These are phyloP conservation scores for Colius striatus DNA, from an alignment of 2,113 vertebrate genomes.

Conservation along the genomic window DNA sequence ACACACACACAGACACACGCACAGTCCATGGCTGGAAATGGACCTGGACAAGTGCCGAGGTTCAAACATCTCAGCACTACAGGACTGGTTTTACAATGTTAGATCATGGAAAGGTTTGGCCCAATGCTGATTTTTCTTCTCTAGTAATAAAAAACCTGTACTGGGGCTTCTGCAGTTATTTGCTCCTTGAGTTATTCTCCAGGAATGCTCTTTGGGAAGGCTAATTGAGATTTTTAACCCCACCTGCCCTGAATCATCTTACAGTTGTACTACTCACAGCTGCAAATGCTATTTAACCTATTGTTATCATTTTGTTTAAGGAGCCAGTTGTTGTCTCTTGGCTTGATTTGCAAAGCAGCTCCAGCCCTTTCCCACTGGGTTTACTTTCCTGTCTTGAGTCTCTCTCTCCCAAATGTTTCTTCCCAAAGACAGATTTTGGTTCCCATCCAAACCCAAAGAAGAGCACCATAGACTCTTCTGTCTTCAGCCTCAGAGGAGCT, in stretches of 20 bases:
- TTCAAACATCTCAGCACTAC: neutral
- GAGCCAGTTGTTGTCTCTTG: neutral
- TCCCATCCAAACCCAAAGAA: neutral
- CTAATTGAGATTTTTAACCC: constrained; percentile 18
- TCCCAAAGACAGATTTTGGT: neutral
- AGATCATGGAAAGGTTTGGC: constrained; percentile 28
- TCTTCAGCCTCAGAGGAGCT: neutral
- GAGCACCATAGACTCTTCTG: neutral
- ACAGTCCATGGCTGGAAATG: constrained; percentile 15
- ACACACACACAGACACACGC: neutral
- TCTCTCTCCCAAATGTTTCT: neutral
- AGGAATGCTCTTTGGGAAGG: constrained; percentile 27
- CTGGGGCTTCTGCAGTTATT: constrained; percentile 27
- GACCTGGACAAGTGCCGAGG: neutral
- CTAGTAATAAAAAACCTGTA: neutral
- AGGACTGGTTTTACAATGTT: neutral
- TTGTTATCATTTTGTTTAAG: neutral
- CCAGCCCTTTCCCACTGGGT: neutral
- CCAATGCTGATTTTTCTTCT: constrained; percentile 23
- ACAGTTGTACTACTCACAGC: neutral
- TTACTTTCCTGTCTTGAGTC: neutral
- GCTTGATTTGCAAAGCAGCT: neutral
- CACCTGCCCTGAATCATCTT: neutral
- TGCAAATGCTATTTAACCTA: neutral
- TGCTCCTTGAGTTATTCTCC: neutral